phyloP scores from a whole-genome alignment of 2,888 invertebrate genomes.

The Apamea epomidion region DNA sequence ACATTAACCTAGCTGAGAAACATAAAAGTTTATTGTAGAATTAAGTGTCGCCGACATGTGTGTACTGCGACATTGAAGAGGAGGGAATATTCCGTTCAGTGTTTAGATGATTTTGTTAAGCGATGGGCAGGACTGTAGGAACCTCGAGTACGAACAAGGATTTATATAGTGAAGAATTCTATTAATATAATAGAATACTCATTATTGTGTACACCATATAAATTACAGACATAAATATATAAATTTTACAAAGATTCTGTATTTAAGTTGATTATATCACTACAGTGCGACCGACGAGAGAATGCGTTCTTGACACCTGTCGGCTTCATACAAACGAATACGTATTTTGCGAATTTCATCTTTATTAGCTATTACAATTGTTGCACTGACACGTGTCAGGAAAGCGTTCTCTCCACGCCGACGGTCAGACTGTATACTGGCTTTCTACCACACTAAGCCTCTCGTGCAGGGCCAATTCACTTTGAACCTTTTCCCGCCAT shows the following conservation, averaged over 20 bases:
- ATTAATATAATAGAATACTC: too few species aligned
- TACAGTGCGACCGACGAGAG: neutral
- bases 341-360: neutral
- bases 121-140: neutral
- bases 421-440: too few species aligned
- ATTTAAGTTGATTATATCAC: neutral
- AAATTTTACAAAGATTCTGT: neutral
- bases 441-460: neutral
- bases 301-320: neutral
- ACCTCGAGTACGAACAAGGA: neutral
- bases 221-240: too few species aligned
- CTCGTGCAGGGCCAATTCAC: neutral
- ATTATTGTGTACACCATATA: too few species aligned
- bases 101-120: neutral
- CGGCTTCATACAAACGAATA: neutral
- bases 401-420: too few species aligned
- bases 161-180: neutral
- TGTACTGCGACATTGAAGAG: conserved; percentile 12
- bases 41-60: conserved; percentile 66
- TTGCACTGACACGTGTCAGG: neutral
- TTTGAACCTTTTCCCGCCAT: neutral
- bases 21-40: conserved; percentile 68
- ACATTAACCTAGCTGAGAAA: conserved; percentile 69
- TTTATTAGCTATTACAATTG: too few species aligned
- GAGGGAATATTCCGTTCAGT: conserved; percentile 22